A percentile compares a stretch with the other conserved stretches of the same genome.
Conservation (phyloP, 2,797 vertebrate species). For the Sciaenops ocellatus region DNA sequence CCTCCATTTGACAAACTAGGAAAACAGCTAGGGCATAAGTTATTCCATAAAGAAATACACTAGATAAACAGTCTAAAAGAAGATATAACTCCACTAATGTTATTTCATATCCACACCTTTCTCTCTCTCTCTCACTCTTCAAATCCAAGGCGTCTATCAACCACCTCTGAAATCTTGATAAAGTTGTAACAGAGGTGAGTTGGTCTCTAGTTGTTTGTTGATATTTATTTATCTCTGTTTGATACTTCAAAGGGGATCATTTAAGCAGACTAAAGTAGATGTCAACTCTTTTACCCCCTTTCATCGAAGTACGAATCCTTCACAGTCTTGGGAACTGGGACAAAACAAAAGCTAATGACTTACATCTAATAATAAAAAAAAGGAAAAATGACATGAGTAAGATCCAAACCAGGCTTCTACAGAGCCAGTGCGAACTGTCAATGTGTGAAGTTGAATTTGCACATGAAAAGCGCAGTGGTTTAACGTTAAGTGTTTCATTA, state of each 20-base stretch:
- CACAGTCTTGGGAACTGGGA: slow-evolving; percentile 65
- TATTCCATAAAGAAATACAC: slow-evolving; percentile 14
- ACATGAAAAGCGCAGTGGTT: slow-evolving; percentile 80
- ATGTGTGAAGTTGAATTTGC: slow-evolving; percentile 82
- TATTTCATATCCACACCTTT: slow-evolving; percentile 25
- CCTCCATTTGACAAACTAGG: slow-evolving; percentile 26
- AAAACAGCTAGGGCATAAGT: background rate
- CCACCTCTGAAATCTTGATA: slow-evolving; percentile 49
- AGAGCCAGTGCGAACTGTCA: slow-evolving; percentile 77
- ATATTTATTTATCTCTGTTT: slow-evolving; percentile 81
- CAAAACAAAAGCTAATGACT: slow-evolving; percentile 76
- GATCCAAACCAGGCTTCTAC: slow-evolving; percentile 71
- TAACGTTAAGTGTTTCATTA: slow-evolving; percentile 82
- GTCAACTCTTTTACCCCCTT: slow-evolving; percentile 77
- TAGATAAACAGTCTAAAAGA: slow-evolving; percentile 11
- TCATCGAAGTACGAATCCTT: slow-evolving; percentile 67
- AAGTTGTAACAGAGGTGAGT: slow-evolving; percentile 49
- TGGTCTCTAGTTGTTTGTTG: slow-evolving; percentile 71
- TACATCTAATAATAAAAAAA: slow-evolving; percentile 61
- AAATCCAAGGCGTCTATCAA: slow-evolving; percentile 34
- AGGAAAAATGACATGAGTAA: slow-evolving; percentile 59
- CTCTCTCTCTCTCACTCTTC: background rate
- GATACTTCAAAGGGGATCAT: slow-evolving; percentile 78
- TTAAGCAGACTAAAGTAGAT: slow-evolving; percentile 80
- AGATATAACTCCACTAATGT: background rate